These are phyloP conservation scores for Philopedon plagiatum DNA, from an alignment of 2,888 invertebrate genomes.

Conservation along the genomic window DNA sequence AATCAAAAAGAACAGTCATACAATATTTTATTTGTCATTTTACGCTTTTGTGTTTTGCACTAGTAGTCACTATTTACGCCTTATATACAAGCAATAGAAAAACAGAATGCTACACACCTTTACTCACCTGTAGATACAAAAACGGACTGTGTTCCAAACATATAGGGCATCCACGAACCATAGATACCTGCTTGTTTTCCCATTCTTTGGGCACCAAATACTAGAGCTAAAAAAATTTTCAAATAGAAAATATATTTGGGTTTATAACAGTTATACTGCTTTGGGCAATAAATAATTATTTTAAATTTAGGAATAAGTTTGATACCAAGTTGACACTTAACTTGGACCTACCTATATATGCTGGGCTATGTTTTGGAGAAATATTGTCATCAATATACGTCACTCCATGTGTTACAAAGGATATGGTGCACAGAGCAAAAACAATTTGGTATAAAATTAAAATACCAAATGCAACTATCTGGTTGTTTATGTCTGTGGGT, in stretches of 20 bases:
- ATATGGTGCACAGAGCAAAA: conserved; percentile 55
- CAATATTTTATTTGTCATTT: no score
- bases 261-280: no score
- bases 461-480: conserved; percentile 60
- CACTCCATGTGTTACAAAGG: conserved; percentile 73
- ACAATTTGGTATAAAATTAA: conserved; percentile 67
- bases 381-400: conserved; percentile 77
- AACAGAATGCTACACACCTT: neutral
- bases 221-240: conserved; percentile 55
- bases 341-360: conserved; percentile 66
- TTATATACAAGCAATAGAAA: neutral
- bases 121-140: conserved; percentile 55
- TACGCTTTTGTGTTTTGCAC: no score
- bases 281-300: conserved; percentile 57
- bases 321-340: neutral
- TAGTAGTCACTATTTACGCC: no score
- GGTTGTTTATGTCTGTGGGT: conserved; percentile 31
- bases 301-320: conserved; percentile 51
- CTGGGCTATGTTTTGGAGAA: conserved; percentile 69
- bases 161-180: conserved; percentile 60
- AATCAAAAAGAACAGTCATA: no score
- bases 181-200: conserved; percentile 64
- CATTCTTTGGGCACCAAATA: conserved; percentile 58
- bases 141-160: conserved; percentile 52
- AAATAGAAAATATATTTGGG: conserved; percentile 7